These are phyloP conservation scores for Pilophorus perplexus DNA, from an alignment of 2,888 invertebrate species.

Conservation along the genomic window DNA sequence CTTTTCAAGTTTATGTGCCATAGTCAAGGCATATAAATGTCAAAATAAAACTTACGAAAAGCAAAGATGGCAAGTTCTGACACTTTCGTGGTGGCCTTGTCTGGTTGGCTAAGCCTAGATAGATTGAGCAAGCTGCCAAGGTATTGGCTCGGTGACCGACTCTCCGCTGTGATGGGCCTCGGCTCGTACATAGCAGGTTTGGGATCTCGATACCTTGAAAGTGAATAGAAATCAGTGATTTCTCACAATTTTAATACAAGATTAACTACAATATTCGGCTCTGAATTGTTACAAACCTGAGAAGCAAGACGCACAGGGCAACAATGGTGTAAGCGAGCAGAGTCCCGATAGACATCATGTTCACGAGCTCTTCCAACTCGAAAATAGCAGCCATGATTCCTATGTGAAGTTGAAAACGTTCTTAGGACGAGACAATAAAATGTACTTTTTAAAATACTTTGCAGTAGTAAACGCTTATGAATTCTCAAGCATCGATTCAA, in stretches of 20 bases:
- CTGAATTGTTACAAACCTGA: slow-evolving; percentile 68
- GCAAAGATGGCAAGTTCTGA: slow-evolving; percentile 62
- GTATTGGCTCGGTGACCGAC: slow-evolving; percentile 36
- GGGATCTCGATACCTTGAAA: slow-evolving; percentile 47
- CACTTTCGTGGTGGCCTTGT: slow-evolving; percentile 62
- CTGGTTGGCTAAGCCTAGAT: slow-evolving; percentile 67
- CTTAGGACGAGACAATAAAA: too few relatives aligned
- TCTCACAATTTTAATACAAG: too few relatives aligned
- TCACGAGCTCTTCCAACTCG: slow-evolving; percentile 84
- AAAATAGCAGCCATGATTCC: slow-evolving; percentile 85
- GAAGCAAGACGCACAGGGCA: slow-evolving; percentile 80
- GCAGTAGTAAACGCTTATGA: too few relatives aligned
- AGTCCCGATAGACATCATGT: slow-evolving; percentile 95
- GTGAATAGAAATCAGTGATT: too few relatives aligned
- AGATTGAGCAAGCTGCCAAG: slow-evolving; percentile 63
- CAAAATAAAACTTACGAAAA: slow-evolving; percentile 62
- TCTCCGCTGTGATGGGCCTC: slow-evolving; percentile 31
- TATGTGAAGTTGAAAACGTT: slow-evolving; percentile 55
- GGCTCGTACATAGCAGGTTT: slow-evolving; percentile 46
- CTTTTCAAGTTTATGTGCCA: too few relatives aligned
- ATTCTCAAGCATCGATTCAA: too few relatives aligned
- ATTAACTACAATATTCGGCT: background rate
- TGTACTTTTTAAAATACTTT: background rate
- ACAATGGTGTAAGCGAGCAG: slow-evolving; percentile 89
- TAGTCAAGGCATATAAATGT: too few relatives aligned